Base-by-base conservation (phyloP, 1,140 invertebrate species). In the Calliopsis andreniformis region DNA sequence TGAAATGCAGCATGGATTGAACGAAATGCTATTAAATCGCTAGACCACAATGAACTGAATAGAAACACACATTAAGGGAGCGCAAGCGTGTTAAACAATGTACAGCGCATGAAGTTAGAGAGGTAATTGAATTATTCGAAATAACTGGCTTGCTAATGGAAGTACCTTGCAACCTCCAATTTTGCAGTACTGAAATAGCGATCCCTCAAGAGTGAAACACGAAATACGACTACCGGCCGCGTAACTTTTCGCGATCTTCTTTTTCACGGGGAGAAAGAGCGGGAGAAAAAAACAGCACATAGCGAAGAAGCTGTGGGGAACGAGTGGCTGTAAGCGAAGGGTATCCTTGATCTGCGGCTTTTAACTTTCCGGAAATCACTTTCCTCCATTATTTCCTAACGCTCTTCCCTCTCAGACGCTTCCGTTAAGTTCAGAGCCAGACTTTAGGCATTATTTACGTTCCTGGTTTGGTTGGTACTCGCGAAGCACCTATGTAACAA, bases 361-460 rank as follows among this genome's bases (percentile, higher is more conserved):
- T 91, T 89, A 90, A 91, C 90, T 90, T 90, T 87, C 86, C 84
- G 89, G 88, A 91, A 91, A 91, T 91, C 90, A 91, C 90, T 91
- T 91, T 89, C 87, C 85, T 90, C 90, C 87, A 91, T 91, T 90
- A 91, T 90, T 89, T 89, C 86, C 85, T 82, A 76, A 79, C 76
- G 83, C 84, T 86, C 79, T 84, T 72, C 83, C 77, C 79, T 79
- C 76, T 69, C 68, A 79, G 76, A 67, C 59, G 43, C 53, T 76
- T 62, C 76, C 67, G 59, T 8, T n/a, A 64, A 78, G 56, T 45
- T 51, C 62, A 14, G n/a, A 42, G 70, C 61, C 61, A 73, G 62
- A 56, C 71, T 47, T 45, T 43, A 2, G 30, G 42, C 42, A 39
- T 75, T 75, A 75, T 56, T 75, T 67, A 75, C 71, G 39, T 45